Conservation (phyloP, 2,888 invertebrate species). For the Callosobruchus maculatus region DNA sequence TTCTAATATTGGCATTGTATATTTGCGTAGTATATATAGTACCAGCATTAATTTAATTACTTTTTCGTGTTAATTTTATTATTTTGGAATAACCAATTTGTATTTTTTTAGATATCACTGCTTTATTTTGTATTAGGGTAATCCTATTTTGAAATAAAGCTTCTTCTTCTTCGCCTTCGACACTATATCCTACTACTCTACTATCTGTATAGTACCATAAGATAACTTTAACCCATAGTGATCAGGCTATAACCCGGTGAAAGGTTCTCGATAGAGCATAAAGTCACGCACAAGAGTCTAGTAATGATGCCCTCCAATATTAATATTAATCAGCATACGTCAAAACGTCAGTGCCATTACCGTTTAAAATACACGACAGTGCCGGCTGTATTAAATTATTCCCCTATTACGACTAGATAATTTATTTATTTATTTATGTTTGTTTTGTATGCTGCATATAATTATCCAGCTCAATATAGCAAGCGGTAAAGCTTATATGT, state of each 20-base stretch:
- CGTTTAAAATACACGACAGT: slow-evolving; percentile 4
- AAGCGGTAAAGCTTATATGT: background rate
- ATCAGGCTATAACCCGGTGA: background rate
- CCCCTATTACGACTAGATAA: slow-evolving; percentile 9
- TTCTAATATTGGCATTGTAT: too few species aligned
- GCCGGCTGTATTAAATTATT: slow-evolving; percentile 9
- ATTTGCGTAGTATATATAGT: too few species aligned
- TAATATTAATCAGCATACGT: slow-evolving; percentile 17
- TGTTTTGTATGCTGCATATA: slow-evolving; percentile 9
- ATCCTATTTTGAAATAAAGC: too few species aligned
- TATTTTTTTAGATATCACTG: too few species aligned
- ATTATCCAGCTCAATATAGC: slow-evolving; percentile 1
- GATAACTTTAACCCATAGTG: background rate
- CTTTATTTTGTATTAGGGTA: too few species aligned
- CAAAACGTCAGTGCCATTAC: slow-evolving; percentile 12
- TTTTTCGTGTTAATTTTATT: too few species aligned
- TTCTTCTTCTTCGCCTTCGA: too few species aligned
- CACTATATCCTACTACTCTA: too few species aligned
- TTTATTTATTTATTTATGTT: slow-evolving; percentile 14
- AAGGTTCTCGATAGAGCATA: background rate
- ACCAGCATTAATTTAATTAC: too few species aligned
- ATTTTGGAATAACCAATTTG: too few species aligned
- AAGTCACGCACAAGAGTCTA: background rate
- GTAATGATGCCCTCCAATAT: slow-evolving; percentile 1
- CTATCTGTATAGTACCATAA: too few species aligned